Evolutionary conservation across 92 coral and sea anemone species (phyloP).

Genomic region (Porites lobata): DNA sequence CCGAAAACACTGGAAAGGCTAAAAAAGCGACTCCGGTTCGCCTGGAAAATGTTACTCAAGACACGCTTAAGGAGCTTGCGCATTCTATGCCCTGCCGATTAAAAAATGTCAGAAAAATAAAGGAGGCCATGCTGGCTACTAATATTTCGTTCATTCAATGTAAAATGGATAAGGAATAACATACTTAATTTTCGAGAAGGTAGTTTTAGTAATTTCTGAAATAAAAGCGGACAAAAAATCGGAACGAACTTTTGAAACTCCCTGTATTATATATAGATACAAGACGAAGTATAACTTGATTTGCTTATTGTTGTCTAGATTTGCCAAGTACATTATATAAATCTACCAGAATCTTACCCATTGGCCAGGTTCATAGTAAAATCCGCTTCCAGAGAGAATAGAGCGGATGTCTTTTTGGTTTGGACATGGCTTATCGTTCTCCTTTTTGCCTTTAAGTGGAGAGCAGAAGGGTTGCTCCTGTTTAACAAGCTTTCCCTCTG

Average conservation of each 20-base stretch:
- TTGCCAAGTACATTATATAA: too few species aligned
- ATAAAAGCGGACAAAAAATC: too few species aligned
- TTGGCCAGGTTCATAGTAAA: neutral
- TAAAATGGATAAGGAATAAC: too few species aligned
- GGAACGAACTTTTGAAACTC: too few species aligned
- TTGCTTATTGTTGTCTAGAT: too few species aligned
- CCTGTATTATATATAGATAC: too few species aligned
- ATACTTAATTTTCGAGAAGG: too few species aligned
- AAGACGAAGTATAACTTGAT: too few species aligned
- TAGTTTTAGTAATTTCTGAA: too few species aligned
- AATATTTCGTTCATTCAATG: too few species aligned
- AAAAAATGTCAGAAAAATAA: too few species aligned
- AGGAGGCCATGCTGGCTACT: too few species aligned
- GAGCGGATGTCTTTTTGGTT: neutral
- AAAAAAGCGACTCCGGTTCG: neutral
- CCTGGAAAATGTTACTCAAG: neutral
- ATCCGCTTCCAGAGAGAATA: neutral
- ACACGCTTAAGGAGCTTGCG: neutral
- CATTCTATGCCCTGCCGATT: neutral
- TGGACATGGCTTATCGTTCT: neutral
- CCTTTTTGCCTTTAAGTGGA: neutral
- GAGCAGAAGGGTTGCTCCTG: neutral
- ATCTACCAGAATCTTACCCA: neutral
- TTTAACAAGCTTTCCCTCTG: neutral
- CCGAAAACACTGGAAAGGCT: slow-evolving; percentile 15